phyloP scores from a whole-genome alignment of 1,140 invertebrate species.

The Heliconius congener region DNA sequence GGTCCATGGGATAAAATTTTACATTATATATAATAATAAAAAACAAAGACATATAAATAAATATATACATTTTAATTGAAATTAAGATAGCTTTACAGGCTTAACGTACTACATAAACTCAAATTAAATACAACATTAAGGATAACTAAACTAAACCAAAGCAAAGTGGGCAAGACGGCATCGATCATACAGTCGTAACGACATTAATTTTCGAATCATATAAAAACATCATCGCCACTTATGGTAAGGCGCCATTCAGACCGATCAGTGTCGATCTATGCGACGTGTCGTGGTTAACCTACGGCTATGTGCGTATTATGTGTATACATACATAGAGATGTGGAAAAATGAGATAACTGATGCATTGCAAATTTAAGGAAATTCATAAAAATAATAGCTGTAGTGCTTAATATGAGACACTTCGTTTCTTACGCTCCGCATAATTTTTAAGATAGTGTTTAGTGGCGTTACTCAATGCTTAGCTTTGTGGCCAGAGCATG shows the following conservation, averaged over 20 bases:
- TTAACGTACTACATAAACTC: neutral
- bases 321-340: neutral
- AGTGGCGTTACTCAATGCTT: no score
- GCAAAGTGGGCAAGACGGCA: neutral
- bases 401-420: no score
- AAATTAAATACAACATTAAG: neutral
- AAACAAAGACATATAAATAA: no score
- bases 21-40: no score
- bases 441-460: no score
- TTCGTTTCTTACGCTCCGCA: no score
- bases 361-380: neutral
- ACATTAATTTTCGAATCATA: slow-evolving; percentile 61
- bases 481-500: no score
- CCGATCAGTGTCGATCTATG: slow-evolving; percentile 37
- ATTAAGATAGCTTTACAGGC: no score
- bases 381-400: neutral
- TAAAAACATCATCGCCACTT: slow-evolving; percentile 50
- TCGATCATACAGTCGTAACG: slow-evolving; percentile 39
- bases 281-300: slow-evolving; percentile 31
- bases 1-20: no score
- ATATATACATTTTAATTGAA: neutral
- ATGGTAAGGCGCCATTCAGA: slow-evolving; percentile 49
- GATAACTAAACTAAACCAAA: neutral
- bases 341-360: neutral
- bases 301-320: slow-evolving; percentile 15